Evolutionary conservation across 2,888 invertebrate genomes (phyloP), one percentile per base, ranked within the genome.

Genomic region (Gasteruption jaculator): DNA sequence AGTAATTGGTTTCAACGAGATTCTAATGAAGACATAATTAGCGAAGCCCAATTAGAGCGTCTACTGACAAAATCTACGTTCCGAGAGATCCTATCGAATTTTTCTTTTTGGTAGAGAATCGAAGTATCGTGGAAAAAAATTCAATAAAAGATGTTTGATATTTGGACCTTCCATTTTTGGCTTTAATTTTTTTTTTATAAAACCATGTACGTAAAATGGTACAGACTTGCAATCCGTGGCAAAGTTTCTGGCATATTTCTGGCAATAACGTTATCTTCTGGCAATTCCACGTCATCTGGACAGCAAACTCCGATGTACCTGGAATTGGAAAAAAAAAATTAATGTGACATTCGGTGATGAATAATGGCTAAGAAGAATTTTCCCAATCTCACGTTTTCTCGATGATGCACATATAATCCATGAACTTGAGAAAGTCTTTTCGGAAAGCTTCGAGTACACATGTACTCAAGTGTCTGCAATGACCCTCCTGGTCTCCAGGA

Each of bases 271-370:
- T 37, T 33, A 20, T 49, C 43, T 4, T 38, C 7, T 32, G 25
- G 3, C 30, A 24, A 11, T 33, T 70, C 58, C 41, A 54, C 51
- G 71, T 74, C 73, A 38, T 82, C 81, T 1, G 83, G 82, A 56
- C 88, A 87, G 59, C 88, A 89, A 11, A 85, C 79, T n/a, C 88
- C 88, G 39, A 87, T 76, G 25, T 80, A 73, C 36, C 76, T 76
- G 45, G 16, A 52, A 51, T 27, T 8, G 25, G 25, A 10, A 30
- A 44, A 41, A 42, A 21, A 34, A 6, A 8, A 22, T n/a, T 25
- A n/a, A 11, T 35, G n/a, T n/a, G 16, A 34, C 25, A 15, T 14
- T 35, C n/a, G n/a, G n/a, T n/a, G n/a, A 10, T 11, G 18, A 29
- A 38, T 5, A n/a, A 31, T 31, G 19, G 11, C 6, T n/a, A 5